These are phyloP conservation scores for Bradypodion pumilum DNA, from an alignment of 2,797 vertebrate genomes.

Conservation along the genomic window DNA sequence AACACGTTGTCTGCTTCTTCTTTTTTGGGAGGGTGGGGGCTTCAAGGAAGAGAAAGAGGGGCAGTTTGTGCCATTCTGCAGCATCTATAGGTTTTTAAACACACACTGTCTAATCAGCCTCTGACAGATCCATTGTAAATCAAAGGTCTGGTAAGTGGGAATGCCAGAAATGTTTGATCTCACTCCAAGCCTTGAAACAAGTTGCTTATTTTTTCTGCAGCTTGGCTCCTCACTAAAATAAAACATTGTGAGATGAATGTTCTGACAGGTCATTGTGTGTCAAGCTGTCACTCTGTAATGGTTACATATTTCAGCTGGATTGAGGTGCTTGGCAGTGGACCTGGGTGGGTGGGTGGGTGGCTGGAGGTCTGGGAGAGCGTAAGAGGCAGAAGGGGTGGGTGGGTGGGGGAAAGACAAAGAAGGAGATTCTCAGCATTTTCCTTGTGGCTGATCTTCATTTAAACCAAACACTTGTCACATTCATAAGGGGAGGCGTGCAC, in stretches of 20 bases:
- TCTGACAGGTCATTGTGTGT: conserved; percentile 92
- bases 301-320: conserved; percentile 91
- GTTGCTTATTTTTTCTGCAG: conserved; percentile 91
- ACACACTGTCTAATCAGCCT: conserved; percentile 84
- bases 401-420: conserved; percentile 77
- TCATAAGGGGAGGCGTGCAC: conserved; percentile 54
- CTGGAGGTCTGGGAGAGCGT: conserved; percentile 74
- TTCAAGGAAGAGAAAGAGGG: conserved; percentile 40
- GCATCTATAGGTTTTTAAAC: conserved; percentile 85
- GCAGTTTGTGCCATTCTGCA: conserved; percentile 74
- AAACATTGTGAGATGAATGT: conserved; percentile 91
- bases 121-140: conserved; percentile 90
- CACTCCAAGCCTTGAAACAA: conserved; percentile 91
- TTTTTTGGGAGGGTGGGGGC: conserved; percentile 46
- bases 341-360: conserved; percentile 78
- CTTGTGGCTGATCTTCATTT: conserved; percentile 85
- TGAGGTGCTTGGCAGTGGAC: conserved; percentile 72
- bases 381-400: conserved; percentile 62
- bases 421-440: conserved; percentile 77
- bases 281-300: conserved; percentile 92
- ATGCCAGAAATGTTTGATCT: conserved; percentile 90
- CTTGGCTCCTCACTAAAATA: conserved; percentile 89
- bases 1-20: conserved; percentile 51
- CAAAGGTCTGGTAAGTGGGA: conserved; percentile 85
- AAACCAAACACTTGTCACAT: conserved; percentile 91